These are phyloP conservation scores for Seira ritae DNA, from an alignment of 2,888 invertebrate genomes.

Conservation along the genomic window DNA sequence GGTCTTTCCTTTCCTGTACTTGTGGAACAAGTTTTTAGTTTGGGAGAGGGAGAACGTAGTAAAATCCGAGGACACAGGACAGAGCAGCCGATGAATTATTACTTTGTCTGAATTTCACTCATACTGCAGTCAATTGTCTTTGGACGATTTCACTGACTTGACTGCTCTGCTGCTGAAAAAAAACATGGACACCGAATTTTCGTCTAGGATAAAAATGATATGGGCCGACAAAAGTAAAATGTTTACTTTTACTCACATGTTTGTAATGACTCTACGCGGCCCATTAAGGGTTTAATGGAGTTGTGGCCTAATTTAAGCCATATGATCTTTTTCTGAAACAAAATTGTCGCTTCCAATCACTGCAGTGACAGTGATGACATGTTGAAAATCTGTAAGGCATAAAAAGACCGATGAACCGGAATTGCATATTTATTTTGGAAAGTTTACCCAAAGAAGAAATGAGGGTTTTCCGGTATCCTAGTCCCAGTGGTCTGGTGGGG, in stretches of 20 bases:
- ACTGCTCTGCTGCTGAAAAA: too few relatives aligned
- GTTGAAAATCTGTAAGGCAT: background rate
- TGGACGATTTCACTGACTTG: background rate
- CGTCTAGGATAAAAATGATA: background rate
- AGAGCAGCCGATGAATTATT: background rate
- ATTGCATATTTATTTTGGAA: background rate
- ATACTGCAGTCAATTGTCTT: constrained; percentile 3
- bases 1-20: constrained; percentile 44
- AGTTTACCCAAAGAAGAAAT: too few relatives aligned
- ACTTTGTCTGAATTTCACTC: constrained; percentile 1
- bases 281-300: constrained; percentile 4
- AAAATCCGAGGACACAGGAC: background rate
- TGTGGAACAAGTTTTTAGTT: background rate
- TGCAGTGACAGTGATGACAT: too few relatives aligned
- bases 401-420: constrained; percentile 1
- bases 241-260: background rate
- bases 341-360: too few relatives aligned
- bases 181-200: background rate
- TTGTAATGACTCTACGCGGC: background rate
- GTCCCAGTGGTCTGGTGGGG: too few relatives aligned
- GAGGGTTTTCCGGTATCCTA: too few relatives aligned
- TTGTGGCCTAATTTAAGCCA: constrained; percentile 7
- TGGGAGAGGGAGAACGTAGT: too few relatives aligned
- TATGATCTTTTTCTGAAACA: background rate
- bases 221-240: background rate